These are phyloP conservation scores for Marronus borbonicus DNA, from an alignment of 2,888 invertebrate species.

Conservation along the genomic window DNA sequence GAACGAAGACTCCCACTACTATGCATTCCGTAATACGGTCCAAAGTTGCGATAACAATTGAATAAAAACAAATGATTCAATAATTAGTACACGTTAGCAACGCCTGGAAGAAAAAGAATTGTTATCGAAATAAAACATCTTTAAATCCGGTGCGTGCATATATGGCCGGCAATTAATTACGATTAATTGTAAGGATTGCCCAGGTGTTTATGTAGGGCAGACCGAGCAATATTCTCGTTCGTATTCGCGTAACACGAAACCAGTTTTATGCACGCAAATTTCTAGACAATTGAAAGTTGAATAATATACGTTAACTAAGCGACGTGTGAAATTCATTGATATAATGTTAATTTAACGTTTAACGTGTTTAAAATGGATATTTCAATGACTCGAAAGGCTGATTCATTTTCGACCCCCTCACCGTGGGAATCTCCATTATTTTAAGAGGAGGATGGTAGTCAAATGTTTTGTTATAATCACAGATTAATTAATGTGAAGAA, in stretches of 20 bases:
- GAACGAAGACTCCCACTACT: neutral
- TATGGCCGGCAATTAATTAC: slow-evolving; percentile 12
- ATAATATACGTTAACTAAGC: neutral
- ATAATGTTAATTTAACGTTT: too few relatives aligned
- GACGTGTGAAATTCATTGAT: too few relatives aligned
- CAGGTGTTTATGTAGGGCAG: slow-evolving; percentile 36
- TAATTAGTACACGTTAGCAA: slow-evolving; percentile 3
- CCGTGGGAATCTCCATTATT: too few relatives aligned
- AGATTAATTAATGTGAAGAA: too few relatives aligned
- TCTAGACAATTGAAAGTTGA: neutral
- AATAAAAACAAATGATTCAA: slow-evolving; percentile 2
- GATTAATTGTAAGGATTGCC: slow-evolving; percentile 26
- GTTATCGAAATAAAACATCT: neutral
- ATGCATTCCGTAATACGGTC: neutral
- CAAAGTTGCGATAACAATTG: too few relatives aligned
- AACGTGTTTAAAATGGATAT: too few relatives aligned
- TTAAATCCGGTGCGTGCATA: slow-evolving; percentile 12
- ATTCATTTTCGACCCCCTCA: too few relatives aligned
- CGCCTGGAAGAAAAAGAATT: neutral
- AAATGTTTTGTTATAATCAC: too few relatives aligned
- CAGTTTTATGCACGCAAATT: slow-evolving; percentile 13
- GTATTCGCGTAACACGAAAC: neutral
- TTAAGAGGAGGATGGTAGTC: too few relatives aligned
- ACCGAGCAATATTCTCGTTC: slow-evolving; percentile 8
- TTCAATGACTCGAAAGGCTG: too few relatives aligned